Conservation (phyloP, 2,888 invertebrate genomes). For the Epistrophe grossulariae region DNA sequence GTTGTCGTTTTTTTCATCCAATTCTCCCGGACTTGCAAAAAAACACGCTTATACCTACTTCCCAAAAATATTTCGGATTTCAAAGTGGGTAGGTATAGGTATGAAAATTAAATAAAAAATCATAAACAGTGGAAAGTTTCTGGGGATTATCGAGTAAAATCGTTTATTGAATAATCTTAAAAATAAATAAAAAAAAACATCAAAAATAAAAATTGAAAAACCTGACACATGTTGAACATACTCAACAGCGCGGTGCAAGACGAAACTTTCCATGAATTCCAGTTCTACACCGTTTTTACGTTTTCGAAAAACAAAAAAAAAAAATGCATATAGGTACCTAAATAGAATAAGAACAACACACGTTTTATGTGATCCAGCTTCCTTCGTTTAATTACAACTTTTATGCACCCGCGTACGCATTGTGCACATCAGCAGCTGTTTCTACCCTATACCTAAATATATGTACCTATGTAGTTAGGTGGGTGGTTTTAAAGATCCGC, state of each 20-base stretch:
- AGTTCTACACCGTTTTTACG: conserved; percentile 62
- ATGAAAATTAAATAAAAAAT: too few relatives aligned
- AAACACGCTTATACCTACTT: too few relatives aligned
- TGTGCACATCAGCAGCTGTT: conserved; percentile 35
- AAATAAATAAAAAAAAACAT: conserved; percentile 7
- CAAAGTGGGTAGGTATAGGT: too few relatives aligned
- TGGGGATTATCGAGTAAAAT: neutral
- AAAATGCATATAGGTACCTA: too few relatives aligned
- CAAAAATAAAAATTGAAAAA: conserved; percentile 25
- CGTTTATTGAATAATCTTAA: neutral
- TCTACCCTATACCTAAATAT: neutral
- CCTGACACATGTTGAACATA: conserved; percentile 70
- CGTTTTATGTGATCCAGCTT: conserved; percentile 60
- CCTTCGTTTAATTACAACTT: conserved; percentile 69
- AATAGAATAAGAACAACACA: conserved; percentile 56
- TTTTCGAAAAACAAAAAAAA: conserved; percentile 20
- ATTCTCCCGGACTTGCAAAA: too few relatives aligned
- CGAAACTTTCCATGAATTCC: conserved; percentile 72
- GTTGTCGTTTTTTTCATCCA: too few relatives aligned
- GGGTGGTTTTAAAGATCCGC: conserved; percentile 52
- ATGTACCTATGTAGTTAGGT: conserved; percentile 43
- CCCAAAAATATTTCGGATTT: too few relatives aligned
- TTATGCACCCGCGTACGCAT: neutral
- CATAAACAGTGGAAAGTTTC: neutral
- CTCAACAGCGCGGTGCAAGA: conserved; percentile 27